Percentiles rank a stretch among this genome's conserved stretches.
Conservation (phyloP, 2,888 invertebrate species). For the Spodoptera exigua region DNA sequence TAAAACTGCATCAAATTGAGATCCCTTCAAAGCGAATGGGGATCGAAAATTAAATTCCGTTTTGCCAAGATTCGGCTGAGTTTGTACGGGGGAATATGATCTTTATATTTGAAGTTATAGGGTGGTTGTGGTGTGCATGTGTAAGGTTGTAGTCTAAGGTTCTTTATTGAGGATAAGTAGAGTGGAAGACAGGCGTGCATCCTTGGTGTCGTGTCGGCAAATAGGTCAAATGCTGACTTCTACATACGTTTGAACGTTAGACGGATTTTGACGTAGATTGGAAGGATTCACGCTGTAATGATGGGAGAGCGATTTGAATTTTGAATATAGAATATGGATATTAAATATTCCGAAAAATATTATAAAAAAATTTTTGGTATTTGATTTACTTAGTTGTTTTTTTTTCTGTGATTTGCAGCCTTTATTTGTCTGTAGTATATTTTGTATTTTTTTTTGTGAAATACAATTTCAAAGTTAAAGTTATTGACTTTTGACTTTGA, state of each 20-base stretch:
- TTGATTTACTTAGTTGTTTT: too few relatives aligned
- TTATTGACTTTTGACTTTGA: too few relatives aligned
- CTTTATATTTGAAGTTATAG: not conserved
- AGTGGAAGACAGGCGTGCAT: constrained; percentile 48
- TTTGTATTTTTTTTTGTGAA: too few relatives aligned
- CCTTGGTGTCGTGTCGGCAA: constrained; percentile 32
- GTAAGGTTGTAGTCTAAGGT: constrained; percentile 12
- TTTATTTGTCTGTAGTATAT: too few relatives aligned
- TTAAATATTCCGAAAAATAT: too few relatives aligned
- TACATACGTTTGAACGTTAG: constrained; percentile 22
- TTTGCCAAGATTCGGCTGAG: constrained; percentile 17
- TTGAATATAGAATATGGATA: too few relatives aligned
- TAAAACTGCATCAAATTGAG: constrained; percentile 48
- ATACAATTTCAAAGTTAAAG: too few relatives aligned
- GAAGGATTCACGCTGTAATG: not conserved
- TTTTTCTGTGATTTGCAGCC: too few relatives aligned
- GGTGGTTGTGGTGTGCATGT: constrained; percentile 8
- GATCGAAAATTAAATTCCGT: constrained; percentile 52
- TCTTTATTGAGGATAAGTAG: constrained; percentile 54
- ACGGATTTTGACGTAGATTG: constrained; percentile 4
- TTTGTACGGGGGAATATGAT: not conserved
- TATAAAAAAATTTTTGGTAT: too few relatives aligned
- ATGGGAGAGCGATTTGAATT: too few relatives aligned
- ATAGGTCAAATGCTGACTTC: constrained; percentile 40
- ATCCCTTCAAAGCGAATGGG: constrained; percentile 39